Base-by-base conservation (phyloP, 2,888 invertebrate species). In the Macrosiphum euphorbiae region DNA sequence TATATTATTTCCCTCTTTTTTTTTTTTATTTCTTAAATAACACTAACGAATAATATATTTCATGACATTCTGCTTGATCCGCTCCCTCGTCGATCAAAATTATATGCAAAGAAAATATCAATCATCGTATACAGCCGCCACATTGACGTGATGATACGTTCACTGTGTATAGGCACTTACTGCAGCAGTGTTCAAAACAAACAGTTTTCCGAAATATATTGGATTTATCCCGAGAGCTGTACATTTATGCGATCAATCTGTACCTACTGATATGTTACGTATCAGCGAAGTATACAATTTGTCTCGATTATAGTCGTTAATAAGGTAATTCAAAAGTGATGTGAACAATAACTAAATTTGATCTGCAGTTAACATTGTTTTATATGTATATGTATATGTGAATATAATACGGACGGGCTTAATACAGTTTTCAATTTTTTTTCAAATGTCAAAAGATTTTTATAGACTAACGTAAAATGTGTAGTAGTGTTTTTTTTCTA, bases 101-200 rank as follows among this genome's bases (percentile, higher is more conserved):
- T 20, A 94, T 94, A 86, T n/a, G 94, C 67, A 87, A 94, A 94
- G 52, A 94, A 86, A 87, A 52, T 94, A 94, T 94, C 94, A 94
- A 94, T 94, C 94, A 94, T 90, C 61, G 35, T 35, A 47, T 47
- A n/a, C n/a, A 61, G 67, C 44, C 10, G 1, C 50, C 47, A 26
- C 85, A 84, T n/a, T 84, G 26, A 26, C n/a, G 11, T 47, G 13
- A 13, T 86, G 44, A 86, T 86, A 86, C 47, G 11, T 86, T 86
- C 26, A 47, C 28, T 47, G 13, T 16, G 7, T 41, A 41, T 0
- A 26, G 47, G 47, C 47, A 47, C 47, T 4, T 47, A 35, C 16
- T n/a, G 16, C 58, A 1, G 26, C 58, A 26, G 20, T 35, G 11
- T 91, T 24, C 44, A 85, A 91, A 86, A 86, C 85, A 91, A 91